Percentiles rank a stretch among this genome's conserved stretches.
Conservation (phyloP, 2,113 vertebrate genomes). For the Microtus ochrogaster region DNA sequence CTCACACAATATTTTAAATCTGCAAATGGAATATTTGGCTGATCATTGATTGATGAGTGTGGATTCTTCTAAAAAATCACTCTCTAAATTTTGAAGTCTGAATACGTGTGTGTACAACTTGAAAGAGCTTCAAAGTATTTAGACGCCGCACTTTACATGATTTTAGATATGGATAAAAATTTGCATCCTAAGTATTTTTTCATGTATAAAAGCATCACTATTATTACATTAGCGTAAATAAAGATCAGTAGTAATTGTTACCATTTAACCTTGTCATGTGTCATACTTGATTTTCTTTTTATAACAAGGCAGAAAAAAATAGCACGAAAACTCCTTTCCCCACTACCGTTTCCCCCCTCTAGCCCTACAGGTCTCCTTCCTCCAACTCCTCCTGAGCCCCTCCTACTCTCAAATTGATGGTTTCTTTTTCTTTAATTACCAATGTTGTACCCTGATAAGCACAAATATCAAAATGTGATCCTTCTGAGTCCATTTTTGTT, state of each 20-base stretch:
- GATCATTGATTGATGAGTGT: neutral
- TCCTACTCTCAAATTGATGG: neutral
- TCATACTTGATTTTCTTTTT: neutral
- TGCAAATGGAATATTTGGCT: neutral
- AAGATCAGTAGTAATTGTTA: neutral
- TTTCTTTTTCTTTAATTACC: neutral
- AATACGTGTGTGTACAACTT: neutral
- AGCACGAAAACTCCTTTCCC: neutral
- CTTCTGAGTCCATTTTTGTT: neutral
- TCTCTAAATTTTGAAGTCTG: neutral
- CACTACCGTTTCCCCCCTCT: neutral
- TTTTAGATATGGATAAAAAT: neutral
- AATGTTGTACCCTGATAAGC: neutral
- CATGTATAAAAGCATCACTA: neutral
- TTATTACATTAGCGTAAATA: neutral
- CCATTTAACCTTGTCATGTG: neutral
- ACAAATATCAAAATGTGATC: neutral
- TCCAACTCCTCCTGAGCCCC: neutral
- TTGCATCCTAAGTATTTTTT: neutral
- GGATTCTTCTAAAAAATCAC: neutral
- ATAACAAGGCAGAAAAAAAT: neutral
- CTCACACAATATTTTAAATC: neutral
- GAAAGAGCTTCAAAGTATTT: neutral
- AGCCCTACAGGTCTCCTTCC: no score
- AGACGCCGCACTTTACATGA: neutral